These are phyloP conservation scores for Volucella zonaria DNA, from an alignment of 2,888 invertebrate genomes.

Conservation along the genomic window DNA sequence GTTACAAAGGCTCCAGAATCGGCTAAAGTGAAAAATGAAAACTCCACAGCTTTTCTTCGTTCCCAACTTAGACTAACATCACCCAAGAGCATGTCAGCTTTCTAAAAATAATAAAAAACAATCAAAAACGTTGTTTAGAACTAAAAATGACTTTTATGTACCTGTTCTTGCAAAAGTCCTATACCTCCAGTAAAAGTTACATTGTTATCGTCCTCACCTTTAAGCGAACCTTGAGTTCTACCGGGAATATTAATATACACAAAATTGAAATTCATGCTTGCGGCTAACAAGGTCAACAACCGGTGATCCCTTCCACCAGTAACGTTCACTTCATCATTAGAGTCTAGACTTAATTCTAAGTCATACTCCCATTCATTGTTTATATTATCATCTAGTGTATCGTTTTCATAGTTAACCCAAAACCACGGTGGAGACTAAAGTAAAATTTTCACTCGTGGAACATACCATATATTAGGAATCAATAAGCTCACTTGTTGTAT, in stretches of 20 bases:
- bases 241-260: slow-evolving; percentile 89
- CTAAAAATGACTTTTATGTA: slow-evolving; percentile 77
- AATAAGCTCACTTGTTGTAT: background rate
- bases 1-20: slow-evolving; percentile 91
- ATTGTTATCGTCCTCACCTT: slow-evolving; percentile 84
- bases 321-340: slow-evolving; percentile 81
- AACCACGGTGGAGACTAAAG: slow-evolving; percentile 89
- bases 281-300: slow-evolving; percentile 85
- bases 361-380: slow-evolving; percentile 66
- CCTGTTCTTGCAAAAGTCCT: slow-evolving; percentile 88
- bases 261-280: slow-evolving; percentile 88
- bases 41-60: slow-evolving; percentile 88
- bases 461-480: background rate
- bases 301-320: slow-evolving; percentile 89
- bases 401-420: slow-evolving; percentile 87
- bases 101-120: slow-evolving; percentile 81
- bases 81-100: slow-evolving; percentile 89
- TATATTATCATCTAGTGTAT: slow-evolving; percentile 74
- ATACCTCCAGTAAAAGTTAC: slow-evolving; percentile 89
- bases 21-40: slow-evolving; percentile 89
- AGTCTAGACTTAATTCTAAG: slow-evolving; percentile 56
- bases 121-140: background rate
- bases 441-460: background rate
- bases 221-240: slow-evolving; percentile 87
- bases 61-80: slow-evolving; percentile 90